These are phyloP conservation scores for Callosobruchus maculatus DNA, from an alignment of 2,888 invertebrate species.

Conservation along the genomic window DNA sequence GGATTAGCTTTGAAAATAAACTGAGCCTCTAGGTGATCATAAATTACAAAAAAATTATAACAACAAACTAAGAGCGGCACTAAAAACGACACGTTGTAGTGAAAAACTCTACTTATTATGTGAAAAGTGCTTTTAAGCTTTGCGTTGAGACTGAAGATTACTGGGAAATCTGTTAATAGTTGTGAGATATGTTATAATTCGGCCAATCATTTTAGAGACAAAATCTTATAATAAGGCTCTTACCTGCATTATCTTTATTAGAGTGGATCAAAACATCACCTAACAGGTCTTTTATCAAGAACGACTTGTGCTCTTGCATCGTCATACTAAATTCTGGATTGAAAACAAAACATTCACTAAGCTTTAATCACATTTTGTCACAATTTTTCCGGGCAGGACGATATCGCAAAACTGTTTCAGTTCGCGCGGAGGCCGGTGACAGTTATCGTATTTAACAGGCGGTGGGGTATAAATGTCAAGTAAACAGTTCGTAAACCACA, in stretches of 20 bases:
- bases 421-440: background rate
- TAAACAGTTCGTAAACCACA: background rate
- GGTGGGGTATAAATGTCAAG: background rate
- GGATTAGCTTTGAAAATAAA: no score
- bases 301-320: constrained; percentile 71
- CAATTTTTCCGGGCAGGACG: background rate
- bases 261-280: constrained; percentile 62
- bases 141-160: no score
- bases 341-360: background rate
- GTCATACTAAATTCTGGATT: background rate
- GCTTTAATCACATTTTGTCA: background rate
- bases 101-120: no score
- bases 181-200: no score
- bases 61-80: no score
- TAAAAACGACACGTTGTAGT: no score
- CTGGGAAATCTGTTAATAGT: no score
- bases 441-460: background rate
- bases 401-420: background rate
- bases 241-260: constrained; percentile 20
- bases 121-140: no score
- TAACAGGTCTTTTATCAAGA: constrained; percentile 78
- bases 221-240: no score
- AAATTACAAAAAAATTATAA: no score
- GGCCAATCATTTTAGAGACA: no score
- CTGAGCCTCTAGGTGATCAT: no score